These are phyloP conservation scores for Manacus vitellinus DNA, from an alignment of 2,113 vertebrate genomes.

Conservation along the genomic window DNA sequence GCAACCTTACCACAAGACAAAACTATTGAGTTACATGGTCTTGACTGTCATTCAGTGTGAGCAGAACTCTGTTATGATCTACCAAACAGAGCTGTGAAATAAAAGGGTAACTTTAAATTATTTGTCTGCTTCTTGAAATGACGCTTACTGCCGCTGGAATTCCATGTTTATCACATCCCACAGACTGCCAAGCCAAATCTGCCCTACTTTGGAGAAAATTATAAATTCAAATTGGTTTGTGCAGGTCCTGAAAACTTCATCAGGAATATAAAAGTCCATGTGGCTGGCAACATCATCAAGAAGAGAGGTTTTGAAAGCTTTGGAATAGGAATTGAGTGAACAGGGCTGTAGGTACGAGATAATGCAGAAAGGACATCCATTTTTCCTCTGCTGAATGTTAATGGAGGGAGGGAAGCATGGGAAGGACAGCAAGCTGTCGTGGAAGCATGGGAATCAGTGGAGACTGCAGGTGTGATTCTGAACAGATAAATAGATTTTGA, in stretches of 20 bases:
- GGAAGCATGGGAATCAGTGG: neutral
- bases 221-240: constrained; percentile 44
- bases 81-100: neutral
- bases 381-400: neutral
- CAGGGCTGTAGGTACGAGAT: neutral
- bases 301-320: neutral
- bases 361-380: neutral
- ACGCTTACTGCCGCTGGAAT: constrained; percentile 29
- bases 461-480: neutral
- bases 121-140: neutral
- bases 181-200: constrained; percentile 31
- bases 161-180: constrained; percentile 50
- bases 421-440: neutral
- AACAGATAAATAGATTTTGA: neutral
- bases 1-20: neutral
- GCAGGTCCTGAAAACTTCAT: neutral
- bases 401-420: neutral
- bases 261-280: neutral
- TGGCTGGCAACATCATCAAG: neutral
- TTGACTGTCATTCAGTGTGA: neutral
- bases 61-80: neutral
- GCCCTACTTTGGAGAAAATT: constrained; percentile 48
- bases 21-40: neutral
- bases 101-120: neutral
- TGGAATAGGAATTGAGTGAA: neutral